These are phyloP conservation scores for Drosophila melanogaster DNA, from an alignment of 1,140 invertebrate genomes.

Conservation along the genomic window Release_6_plus_ISO1_MT NT_037436.4:5611501-5612000, in stretches of 20 bases:
- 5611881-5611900: too few species aligned
- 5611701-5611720: slow-evolving; percentile 35
- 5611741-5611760: slow-evolving; percentile 41
- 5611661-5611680: slow-evolving; percentile 75
- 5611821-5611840: too few species aligned
- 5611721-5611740: slow-evolving; percentile 45
- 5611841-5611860: too few species aligned
- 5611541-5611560: slow-evolving; percentile 81
- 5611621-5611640: slow-evolving; percentile 62
- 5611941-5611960: too few species aligned
- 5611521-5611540: slow-evolving; percentile 81
- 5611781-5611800: slow-evolving; percentile 72
- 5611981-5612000: not conserved
- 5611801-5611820: slow-evolving; percentile 38
- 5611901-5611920: too few species aligned
- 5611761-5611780: slow-evolving; percentile 73
- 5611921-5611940: too few species aligned
- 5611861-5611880: too few species aligned
- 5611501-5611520: slow-evolving; percentile 66
- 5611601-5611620: slow-evolving; percentile 10
- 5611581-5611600: slow-evolving; percentile 19
- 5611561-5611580: slow-evolving; percentile 56
- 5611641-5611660: slow-evolving; percentile 60
- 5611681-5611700: slow-evolving; percentile 51
- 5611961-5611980: not conserved